These are phyloP conservation scores for Sclerodermus sp. DNA, from an alignment of 2,888 invertebrate genomes.

Conservation along the genomic window DNA sequence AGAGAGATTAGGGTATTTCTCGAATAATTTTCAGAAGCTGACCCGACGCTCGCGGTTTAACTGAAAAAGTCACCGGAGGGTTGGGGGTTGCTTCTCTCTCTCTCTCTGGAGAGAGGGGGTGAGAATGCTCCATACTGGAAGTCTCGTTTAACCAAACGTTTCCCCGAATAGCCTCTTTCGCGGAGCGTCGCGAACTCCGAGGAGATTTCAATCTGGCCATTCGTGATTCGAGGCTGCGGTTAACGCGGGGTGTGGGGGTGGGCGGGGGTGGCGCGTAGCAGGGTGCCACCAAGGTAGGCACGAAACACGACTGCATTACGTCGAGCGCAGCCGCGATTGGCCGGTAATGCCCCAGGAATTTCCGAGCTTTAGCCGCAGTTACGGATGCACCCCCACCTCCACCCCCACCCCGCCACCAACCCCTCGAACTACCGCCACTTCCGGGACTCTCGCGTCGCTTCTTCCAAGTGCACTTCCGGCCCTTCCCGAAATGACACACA, in stretches of 20 bases:
- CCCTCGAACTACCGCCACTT: constrained; percentile 10
- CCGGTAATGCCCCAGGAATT: constrained; percentile 35
- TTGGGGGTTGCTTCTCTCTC: no score
- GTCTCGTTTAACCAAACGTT: no score
- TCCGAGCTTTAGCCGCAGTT: constrained; percentile 32
- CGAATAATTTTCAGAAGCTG: no score
- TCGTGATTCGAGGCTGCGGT: constrained; percentile 40
- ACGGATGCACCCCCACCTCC: constrained; percentile 25
- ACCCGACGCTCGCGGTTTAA: no score
- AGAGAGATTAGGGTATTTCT: no score
- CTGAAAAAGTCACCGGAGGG: no score
- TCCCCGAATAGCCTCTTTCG: no score
- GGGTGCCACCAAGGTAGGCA: constrained; percentile 16
- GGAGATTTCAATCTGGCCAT: constrained; percentile 37
- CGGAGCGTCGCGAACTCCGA: not conserved
- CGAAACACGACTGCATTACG: constrained; percentile 35
- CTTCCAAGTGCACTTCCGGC: constrained; percentile 16
- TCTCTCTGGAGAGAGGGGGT: no score
- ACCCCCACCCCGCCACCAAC: constrained; percentile 14
- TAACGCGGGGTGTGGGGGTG: constrained; percentile 4
- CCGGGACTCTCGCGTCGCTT: constrained; percentile 14
- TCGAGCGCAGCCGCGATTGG: constrained; percentile 29
- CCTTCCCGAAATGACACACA: constrained; percentile 12
- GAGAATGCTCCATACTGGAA: no score
- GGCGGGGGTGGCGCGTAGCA: not conserved